Evolutionary conservation across 2,888 invertebrate genomes (phyloP).

Genomic region (Eudasyphora cyanicolor): DNA sequence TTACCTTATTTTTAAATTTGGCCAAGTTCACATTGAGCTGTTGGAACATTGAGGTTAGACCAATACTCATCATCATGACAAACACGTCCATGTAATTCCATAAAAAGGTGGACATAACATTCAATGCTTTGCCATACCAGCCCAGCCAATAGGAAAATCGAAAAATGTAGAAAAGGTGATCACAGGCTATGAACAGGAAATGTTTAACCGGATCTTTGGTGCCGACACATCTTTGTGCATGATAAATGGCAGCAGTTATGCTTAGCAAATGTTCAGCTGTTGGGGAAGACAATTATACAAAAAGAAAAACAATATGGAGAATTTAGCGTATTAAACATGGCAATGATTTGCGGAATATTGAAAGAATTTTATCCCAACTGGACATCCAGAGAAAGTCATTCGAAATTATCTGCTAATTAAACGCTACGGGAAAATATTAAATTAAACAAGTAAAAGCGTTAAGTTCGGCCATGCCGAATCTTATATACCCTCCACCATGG

Average conservation of each 20-base stretch:
- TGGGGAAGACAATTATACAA: background rate
- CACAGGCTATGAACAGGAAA: constrained; percentile 72
- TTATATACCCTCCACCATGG: too few species aligned
- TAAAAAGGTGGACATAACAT: constrained; percentile 84
- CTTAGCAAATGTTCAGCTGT: constrained; percentile 77
- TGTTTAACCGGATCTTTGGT: constrained; percentile 75
- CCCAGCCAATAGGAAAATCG: constrained; percentile 72
- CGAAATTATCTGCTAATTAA: too few species aligned
- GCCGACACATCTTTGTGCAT: constrained; percentile 72
- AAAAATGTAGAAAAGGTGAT: constrained; percentile 73
- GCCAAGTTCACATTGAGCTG: constrained; percentile 82
- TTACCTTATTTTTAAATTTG: constrained; percentile 81
- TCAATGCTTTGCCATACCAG: constrained; percentile 77
- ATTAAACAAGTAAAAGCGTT: too few species aligned
- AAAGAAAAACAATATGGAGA: background rate
- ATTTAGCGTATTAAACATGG: too few species aligned
- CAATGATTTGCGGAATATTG: too few species aligned
- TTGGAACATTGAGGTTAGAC: constrained; percentile 84
- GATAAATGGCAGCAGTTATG: constrained; percentile 73
- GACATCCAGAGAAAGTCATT: too few species aligned
- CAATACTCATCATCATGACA: constrained; percentile 87
- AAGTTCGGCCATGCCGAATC: too few species aligned
- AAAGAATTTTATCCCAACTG: too few species aligned
- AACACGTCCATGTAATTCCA: constrained; percentile 89
- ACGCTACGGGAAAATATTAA: too few species aligned